A percentile compares a stretch with the other conserved stretches of the same genome.
phyloP scores from a whole-genome alignment of 1,140 invertebrate genomes.

The Drosophila neocordata region DNA sequence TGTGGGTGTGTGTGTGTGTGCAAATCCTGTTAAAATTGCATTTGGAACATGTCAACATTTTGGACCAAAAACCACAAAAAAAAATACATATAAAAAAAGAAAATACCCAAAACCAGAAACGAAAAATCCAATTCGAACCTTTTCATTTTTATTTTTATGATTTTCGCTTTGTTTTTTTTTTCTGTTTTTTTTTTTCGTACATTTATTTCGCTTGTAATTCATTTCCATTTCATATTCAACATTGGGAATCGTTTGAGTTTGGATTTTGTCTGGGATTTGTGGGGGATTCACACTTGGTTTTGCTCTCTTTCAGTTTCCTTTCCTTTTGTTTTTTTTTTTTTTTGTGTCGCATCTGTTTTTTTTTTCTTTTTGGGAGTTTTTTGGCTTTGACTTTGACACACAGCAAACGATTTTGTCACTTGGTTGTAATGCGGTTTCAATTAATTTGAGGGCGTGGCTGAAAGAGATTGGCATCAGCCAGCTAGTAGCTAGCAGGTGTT shows the following conservation, averaged over 20 bases:
- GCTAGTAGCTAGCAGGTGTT: constrained; percentile 7
- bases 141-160: constrained; percentile 52
- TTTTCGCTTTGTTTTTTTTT: constrained; percentile 64
- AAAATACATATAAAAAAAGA: constrained; percentile 40
- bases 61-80: constrained; percentile 62
- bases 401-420: constrained; percentile 60
- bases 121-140: constrained; percentile 38
- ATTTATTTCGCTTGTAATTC: constrained; percentile 80
- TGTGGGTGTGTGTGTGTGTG: constrained; percentile 65
- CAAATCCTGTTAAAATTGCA: constrained; percentile 81
- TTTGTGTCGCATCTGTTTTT: constrained; percentile 66
- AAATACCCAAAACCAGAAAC: background rate
- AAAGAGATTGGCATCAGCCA: constrained; percentile 7
- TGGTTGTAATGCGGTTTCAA: constrained; percentile 67
- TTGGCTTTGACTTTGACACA: constrained; percentile 44
- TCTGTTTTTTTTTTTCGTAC: constrained; percentile 61
- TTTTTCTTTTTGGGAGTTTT: constrained; percentile 29
- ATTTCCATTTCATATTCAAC: constrained; percentile 78
- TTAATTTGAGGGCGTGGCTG: constrained; percentile 68
- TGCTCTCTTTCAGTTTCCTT: background rate
- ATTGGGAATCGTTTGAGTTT: constrained; percentile 46
- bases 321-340: constrained; percentile 46
- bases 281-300: constrained; percentile 47
- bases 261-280: constrained; percentile 69
- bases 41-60: constrained; percentile 81